Percentiles rank a stretch among this genome's conserved stretches.
Conservation (phyloP, 2,797 vertebrate species). For the Mormyrops attenuatus region DNA sequence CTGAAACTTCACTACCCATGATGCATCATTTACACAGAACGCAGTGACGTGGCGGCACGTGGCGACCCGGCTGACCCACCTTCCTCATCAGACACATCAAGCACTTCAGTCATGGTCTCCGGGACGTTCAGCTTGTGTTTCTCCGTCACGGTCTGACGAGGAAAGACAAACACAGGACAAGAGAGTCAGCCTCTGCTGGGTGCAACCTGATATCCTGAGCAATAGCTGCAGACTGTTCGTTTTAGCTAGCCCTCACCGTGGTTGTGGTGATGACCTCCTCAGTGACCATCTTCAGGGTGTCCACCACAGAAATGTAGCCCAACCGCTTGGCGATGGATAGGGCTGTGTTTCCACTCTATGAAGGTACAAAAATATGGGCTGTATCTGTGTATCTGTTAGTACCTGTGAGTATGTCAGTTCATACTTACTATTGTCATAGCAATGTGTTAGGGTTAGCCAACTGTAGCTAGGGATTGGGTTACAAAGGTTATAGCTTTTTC, state of each 20-base stretch:
- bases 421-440: slow-evolving; percentile 79
- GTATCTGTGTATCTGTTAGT: neutral
- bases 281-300: slow-evolving; percentile 57
- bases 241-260: slow-evolving; percentile 68
- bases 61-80: slow-evolving; percentile 62
- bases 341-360: slow-evolving; percentile 94
- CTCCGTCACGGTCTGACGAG: slow-evolving; percentile 81
- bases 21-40: neutral
- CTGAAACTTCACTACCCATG: neutral
- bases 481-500: neutral
- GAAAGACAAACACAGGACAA: neutral
- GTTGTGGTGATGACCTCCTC: slow-evolving; percentile 91
- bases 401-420: slow-evolving; percentile 4
- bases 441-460: slow-evolving; percentile 75
- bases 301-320: slow-evolving; percentile 81
- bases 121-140: slow-evolving; percentile 98
- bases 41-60: neutral
- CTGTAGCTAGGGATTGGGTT: neutral
- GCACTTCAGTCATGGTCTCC: slow-evolving; percentile 95
- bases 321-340: slow-evolving; percentile 89
- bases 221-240: neutral
- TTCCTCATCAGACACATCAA: slow-evolving; percentile 97
- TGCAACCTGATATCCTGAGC: neutral
- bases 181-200: slow-evolving; percentile 3
- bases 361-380: slow-evolving; percentile 14